Evolutionary conservation across 1,140 invertebrate genomes (phyloP), one percentile per base, ranked within the genome.

Genomic region (Drosophila mayri): DNA sequence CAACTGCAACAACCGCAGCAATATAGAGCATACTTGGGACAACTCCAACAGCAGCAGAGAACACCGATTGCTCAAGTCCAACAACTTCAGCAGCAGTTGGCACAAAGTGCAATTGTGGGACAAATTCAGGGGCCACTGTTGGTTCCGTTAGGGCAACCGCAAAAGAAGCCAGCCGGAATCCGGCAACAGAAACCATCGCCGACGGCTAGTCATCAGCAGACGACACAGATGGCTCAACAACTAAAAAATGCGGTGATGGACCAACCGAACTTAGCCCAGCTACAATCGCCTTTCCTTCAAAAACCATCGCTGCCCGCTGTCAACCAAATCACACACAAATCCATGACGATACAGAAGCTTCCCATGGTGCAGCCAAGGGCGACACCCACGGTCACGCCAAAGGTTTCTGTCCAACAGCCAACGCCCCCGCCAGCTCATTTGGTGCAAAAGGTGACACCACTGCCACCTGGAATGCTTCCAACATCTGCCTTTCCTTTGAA

Each of bases 261-360:
- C 3, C n/a, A 12, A 22, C 46, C 30, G 32, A 30, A 8, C n/a
- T 5, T 22, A 14, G 11, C 7, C 3, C 40, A 63, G 14, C 32
- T 25, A 16, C 63, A 20, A 16, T n/a, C 52, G 9, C 9, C 20
- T 16, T 12, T 37, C 8, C 16, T 37, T 20, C 10, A 32, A 2
- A 65, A 37, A 28, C 12, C 71, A 0, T 18, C 35, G 11, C 38
- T 50, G 16, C 44, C 60, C 18, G 16, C 28, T 18, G 41, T 74
- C 10, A 75, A 58, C 16, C 40, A 67, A 70, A 67, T 70, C 3
- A 70, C 72, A 2, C 73, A 76, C 32, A 76, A 76, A 40, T 65
- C 71, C 3, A 57, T 76, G 61, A 75, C 72, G 9, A 64, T 76
- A 38, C 72, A 76, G 18, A 76, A 65, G 22, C 62, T 76, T 9